phyloP scores from a whole-genome alignment of 2,113 vertebrate species.

The Todiramphus chloris region DNA sequence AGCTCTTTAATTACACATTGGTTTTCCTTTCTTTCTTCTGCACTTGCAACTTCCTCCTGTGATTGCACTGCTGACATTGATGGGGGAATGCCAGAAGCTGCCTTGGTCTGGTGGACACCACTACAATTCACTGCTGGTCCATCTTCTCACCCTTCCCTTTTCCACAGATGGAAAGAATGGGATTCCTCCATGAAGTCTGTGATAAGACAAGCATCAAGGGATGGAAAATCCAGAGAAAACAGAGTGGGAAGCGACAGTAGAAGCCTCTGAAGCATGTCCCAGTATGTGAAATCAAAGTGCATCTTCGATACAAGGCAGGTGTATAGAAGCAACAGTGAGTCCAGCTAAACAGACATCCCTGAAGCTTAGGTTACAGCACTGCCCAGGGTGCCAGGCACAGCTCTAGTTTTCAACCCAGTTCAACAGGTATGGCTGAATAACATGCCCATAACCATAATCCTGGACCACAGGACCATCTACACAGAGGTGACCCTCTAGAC shows the following conservation, averaged over 20 bases:
- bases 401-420: not conserved
- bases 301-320: not conserved
- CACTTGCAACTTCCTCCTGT: not conserved
- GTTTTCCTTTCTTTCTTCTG: not conserved
- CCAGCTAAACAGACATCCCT: not conserved
- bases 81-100: not conserved
- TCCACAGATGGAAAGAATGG: not conserved
- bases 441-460: not conserved
- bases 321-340: not conserved
- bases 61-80: not conserved
- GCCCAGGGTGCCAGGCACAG: not conserved
- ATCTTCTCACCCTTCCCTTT: not conserved
- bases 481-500: not conserved
- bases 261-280: not conserved
- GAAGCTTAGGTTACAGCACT: not conserved
- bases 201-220: not conserved
- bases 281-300: not conserved
- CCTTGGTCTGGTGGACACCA: not conserved
- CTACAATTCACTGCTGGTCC: not conserved
- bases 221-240: not conserved
- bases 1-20: constrained; percentile 43
- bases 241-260: not conserved
- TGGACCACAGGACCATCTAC: not conserved
- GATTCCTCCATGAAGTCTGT: not conserved
- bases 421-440: not conserved